These are phyloP conservation scores for Saccostrea echinata DNA, from an alignment of 1,140 invertebrate species.

Conservation along the genomic window DNA sequence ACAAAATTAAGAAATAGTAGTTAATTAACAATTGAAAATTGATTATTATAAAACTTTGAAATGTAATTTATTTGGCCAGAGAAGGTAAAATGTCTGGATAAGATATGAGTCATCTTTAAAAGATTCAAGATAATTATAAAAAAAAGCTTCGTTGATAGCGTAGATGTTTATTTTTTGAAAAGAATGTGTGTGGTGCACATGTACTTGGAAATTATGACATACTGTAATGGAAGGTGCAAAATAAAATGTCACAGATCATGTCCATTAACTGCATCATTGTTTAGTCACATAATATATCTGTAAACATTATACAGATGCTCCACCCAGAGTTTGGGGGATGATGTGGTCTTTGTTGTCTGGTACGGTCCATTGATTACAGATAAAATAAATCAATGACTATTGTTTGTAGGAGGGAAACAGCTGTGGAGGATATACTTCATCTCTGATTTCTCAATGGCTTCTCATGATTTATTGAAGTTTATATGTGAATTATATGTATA, in stretches of 20 bases:
- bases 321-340: not conserved
- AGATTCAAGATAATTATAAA: too few species aligned
- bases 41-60: too few species aligned
- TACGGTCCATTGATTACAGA: slow-evolving; percentile 2
- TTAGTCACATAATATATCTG: not conserved
- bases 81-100: too few species aligned
- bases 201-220: not conserved
- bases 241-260: not conserved
- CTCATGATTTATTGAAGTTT: slow-evolving; percentile 7
- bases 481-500: not conserved
- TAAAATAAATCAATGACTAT: not conserved
- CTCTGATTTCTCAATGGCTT: not conserved
- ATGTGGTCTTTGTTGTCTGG: not conserved
- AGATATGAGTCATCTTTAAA: too few species aligned
- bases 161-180: not conserved
- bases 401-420: slow-evolving; percentile 17
- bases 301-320: not conserved
- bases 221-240: not conserved
- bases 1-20: too few species aligned
- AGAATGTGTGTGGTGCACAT: not conserved
- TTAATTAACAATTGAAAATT: too few species aligned
- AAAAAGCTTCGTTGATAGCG: too few species aligned
- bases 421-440: not conserved
- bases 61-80: too few species aligned
- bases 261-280: not conserved